A percentile compares a stretch with the other conserved stretches of the same genome.
Evolutionary conservation across 2,113 vertebrate species (phyloP).

Genomic region (Cichladusa arquata): DNA sequence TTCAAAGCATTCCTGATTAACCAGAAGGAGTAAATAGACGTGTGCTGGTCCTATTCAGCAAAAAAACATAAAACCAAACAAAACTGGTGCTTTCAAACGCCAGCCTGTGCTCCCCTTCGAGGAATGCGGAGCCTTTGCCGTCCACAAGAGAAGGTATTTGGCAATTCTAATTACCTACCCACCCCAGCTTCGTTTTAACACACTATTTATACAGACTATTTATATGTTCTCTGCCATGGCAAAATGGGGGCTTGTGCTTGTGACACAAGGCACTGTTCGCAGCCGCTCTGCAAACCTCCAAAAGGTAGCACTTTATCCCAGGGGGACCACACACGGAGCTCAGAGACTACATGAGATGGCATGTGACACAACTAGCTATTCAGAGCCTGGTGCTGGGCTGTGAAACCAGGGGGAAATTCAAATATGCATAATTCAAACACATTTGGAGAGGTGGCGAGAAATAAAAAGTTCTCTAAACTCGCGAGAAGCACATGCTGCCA

Average conservation of each 20-base stretch:
- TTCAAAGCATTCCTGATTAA: slow-evolving; percentile 61
- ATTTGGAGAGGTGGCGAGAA: background rate
- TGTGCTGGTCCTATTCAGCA: slow-evolving; percentile 66
- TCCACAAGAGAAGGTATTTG: slow-evolving; percentile 59
- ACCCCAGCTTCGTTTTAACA: slow-evolving; percentile 57
- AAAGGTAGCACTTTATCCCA: slow-evolving; percentile 63
- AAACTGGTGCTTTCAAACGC: slow-evolving; percentile 59
- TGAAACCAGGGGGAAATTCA: slow-evolving; percentile 61
- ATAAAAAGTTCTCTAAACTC: slow-evolving; percentile 13
- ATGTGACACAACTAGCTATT: slow-evolving; percentile 67
- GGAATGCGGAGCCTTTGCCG: slow-evolving; percentile 26
- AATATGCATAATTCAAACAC: slow-evolving; percentile 61
- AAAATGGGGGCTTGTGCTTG: slow-evolving; percentile 53
- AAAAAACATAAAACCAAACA: slow-evolving; percentile 65
- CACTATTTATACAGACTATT: slow-evolving; percentile 61
- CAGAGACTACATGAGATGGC: background rate
- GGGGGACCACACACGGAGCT: slow-evolving; percentile 50
- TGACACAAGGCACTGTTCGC: slow-evolving; percentile 60
- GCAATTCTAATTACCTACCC: slow-evolving; percentile 69
- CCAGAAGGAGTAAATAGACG: slow-evolving; percentile 68
- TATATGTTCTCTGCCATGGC: slow-evolving; percentile 52
- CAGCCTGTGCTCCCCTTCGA: slow-evolving; percentile 54
- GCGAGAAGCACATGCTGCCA: background rate
- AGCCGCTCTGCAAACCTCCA: slow-evolving; percentile 9
- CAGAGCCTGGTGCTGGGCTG: slow-evolving; percentile 51